Conservation (phyloP, 1,140 invertebrate species). For the Yoshiicerus persimilis region DNA sequence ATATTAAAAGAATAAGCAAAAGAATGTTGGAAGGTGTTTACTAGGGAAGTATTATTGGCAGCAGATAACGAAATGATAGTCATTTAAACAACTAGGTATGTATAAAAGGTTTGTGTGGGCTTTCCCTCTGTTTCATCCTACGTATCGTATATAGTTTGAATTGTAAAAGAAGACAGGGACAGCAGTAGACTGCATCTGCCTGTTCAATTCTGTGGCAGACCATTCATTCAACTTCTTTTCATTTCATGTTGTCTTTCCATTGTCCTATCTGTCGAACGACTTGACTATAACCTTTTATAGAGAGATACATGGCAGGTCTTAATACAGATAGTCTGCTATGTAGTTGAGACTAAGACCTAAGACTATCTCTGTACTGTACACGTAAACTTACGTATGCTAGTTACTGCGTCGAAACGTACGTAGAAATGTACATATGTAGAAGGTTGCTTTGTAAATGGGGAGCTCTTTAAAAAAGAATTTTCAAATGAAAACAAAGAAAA, state of each 20-base stretch:
- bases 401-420: no score
- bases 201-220: background rate
- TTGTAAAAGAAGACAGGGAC: background rate
- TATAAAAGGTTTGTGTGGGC: background rate
- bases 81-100: background rate
- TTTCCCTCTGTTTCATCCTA: background rate
- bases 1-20: no score
- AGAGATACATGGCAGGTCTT: no score
- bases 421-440: no score
- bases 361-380: no score
- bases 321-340: background rate
- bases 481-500: background rate
- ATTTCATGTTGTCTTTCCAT: background rate
- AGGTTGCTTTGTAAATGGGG: no score
- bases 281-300: background rate
- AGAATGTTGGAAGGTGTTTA: background rate
- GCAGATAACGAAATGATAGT: background rate
- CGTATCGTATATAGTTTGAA: background rate
- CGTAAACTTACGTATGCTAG: background rate
- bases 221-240: background rate
- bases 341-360: no score
- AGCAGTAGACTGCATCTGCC: background rate
- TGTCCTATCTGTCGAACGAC: background rate
- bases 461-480: background rate
- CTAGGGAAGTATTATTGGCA: background rate